phyloP scores from a whole-genome alignment of 2,888 invertebrate genomes.

The Pristionchus entomophagus region DNA sequence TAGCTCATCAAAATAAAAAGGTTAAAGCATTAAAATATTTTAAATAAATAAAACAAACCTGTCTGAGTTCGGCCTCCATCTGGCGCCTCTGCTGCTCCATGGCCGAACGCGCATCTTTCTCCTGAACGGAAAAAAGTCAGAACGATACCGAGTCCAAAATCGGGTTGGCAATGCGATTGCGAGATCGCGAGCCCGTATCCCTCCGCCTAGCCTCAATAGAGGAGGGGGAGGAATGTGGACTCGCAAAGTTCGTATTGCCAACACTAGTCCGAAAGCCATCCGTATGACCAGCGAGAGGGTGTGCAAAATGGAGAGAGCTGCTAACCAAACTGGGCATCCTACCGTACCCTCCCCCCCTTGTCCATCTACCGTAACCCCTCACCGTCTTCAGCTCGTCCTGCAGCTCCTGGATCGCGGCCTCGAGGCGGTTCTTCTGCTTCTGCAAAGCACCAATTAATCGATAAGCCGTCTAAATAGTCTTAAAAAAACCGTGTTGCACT shows the following conservation, averaged over 20 bases:
- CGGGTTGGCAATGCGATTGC: neutral
- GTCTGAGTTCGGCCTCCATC: slow-evolving; percentile 81
- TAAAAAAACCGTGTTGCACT: too few relatives aligned
- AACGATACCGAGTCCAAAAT: too few relatives aligned
- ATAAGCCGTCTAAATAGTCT: neutral
- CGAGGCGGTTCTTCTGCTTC: slow-evolving; percentile 44
- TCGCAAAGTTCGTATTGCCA: too few relatives aligned
- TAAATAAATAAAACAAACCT: slow-evolving; percentile 79
- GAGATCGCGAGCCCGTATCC: too few relatives aligned
- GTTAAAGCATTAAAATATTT: neutral
- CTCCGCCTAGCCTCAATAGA: too few relatives aligned
- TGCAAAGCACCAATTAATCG: neutral
- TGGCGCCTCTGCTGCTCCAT: slow-evolving; percentile 55
- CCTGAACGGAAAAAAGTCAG: slow-evolving; percentile 37
- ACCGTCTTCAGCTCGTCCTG: slow-evolving; percentile 54
- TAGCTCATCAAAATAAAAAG: neutral
- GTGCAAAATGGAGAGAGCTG: too few relatives aligned
- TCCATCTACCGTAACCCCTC: neutral
- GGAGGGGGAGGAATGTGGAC: too few relatives aligned
- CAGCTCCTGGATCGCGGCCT: slow-evolving; percentile 44
- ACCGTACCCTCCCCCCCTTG: neutral
- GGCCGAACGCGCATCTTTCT: slow-evolving; percentile 56
- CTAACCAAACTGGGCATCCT: too few relatives aligned
- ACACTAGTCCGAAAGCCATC: too few relatives aligned
- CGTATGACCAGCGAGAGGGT: too few relatives aligned